Evolutionary conservation across 35 echinoderm and acorn worm genomes (phyloP).

Genomic region (Heliocidaris tuberculata): DNA sequence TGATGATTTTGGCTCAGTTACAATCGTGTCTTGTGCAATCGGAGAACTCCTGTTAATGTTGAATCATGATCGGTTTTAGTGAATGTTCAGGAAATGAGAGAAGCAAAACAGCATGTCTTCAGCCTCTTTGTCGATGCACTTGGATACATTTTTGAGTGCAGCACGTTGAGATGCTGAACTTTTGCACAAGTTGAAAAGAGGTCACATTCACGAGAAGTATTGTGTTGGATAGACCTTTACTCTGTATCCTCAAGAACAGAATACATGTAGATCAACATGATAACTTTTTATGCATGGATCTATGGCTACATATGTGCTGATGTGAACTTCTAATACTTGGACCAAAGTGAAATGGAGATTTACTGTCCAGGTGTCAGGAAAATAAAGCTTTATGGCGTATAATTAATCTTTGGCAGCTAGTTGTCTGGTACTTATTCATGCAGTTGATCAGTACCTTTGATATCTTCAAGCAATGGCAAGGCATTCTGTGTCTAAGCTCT

Average conservation of each 20-base stretch:
- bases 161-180: background rate
- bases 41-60: background rate
- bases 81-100: background rate
- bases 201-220: too few species aligned
- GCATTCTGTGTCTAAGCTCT: too few species aligned
- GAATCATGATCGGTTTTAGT: background rate
- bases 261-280: background rate
- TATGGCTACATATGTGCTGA: background rate
- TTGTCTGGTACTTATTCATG: too few species aligned
- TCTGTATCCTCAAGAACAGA: background rate
- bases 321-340: background rate
- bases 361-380: too few species aligned
- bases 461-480: too few species aligned
- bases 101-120: background rate
- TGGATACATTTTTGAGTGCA: background rate
- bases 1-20: background rate
- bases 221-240: too few species aligned
- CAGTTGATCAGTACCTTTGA: too few species aligned
- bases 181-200: too few species aligned
- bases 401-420: too few species aligned
- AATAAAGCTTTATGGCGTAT: too few species aligned
- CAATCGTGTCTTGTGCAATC: background rate
- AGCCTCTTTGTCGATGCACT: background rate
- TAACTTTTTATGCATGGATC: background rate
- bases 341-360: too few species aligned